Percentiles rank a stretch among this genome's conserved stretches.
Evolutionary conservation across 2,888 invertebrate genomes (phyloP).

Genomic region (Charanyca ferruginea): DNA sequence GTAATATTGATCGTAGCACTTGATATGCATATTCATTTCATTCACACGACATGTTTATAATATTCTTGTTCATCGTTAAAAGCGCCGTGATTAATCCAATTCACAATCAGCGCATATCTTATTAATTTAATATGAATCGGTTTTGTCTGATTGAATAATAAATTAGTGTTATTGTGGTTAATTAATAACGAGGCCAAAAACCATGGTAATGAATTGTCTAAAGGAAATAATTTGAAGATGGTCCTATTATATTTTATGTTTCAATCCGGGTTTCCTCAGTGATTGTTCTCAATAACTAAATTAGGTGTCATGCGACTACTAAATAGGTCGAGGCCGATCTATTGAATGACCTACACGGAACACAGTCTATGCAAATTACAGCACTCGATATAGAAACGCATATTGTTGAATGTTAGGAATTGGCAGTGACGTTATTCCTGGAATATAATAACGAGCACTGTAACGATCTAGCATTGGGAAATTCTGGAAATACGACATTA

Average conservation of each 20-base stretch:
- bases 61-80: conserved; percentile 43
- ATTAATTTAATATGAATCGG: conserved; percentile 39
- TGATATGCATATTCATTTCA: conserved; percentile 43
- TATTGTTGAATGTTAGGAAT: conserved; percentile 45
- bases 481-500: conserved; percentile 28
- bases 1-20: conserved; percentile 26
- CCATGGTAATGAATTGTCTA: too few relatives aligned
- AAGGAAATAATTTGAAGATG: conserved; percentile 37
- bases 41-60: conserved; percentile 30
- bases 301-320: conserved; percentile 74
- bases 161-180: conserved; percentile 28
- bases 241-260: conserved; percentile 45
- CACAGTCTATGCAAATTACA: conserved; percentile 63
- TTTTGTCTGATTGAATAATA: conserved; percentile 31
- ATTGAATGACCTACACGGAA: conserved; percentile 73
- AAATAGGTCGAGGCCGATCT: conserved; percentile 85
- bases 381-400: conserved; percentile 67
- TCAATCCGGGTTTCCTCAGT: conserved; percentile 49
- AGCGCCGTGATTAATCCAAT: conserved; percentile 51
- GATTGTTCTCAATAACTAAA: conserved; percentile 79
- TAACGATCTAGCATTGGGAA: conserved; percentile 28
- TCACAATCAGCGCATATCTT: conserved; percentile 30
- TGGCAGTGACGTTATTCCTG: conserved; percentile 44
- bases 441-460: conserved; percentile 46
- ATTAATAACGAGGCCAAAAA: conserved; percentile 38